These are phyloP conservation scores for Willowsia nigromaculata DNA, from an alignment of 2,888 invertebrate species.

Conservation along the genomic window DNA sequence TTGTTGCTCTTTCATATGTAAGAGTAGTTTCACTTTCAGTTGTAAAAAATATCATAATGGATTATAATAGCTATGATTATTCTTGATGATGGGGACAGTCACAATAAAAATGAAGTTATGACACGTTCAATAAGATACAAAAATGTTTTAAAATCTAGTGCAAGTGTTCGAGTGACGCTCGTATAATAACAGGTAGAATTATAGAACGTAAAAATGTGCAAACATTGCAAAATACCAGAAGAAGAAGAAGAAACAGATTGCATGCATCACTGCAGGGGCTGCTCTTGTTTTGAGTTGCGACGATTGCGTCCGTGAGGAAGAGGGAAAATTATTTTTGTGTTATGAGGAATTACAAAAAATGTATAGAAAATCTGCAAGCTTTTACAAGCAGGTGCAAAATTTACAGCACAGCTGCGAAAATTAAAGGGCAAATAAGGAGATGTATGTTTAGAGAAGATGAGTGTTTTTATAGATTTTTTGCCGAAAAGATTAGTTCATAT, in stretches of 20 bases:
- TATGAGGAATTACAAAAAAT: neutral
- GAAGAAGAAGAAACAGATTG: neutral
- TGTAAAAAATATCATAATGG: constrained; percentile 18
- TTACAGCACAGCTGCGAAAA: neutral
- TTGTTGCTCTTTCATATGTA: neutral
- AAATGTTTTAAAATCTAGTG: neutral
- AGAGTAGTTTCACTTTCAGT: constrained; percentile 39
- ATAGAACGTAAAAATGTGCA: neutral
- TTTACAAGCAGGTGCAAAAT: neutral
- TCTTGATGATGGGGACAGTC: neutral
- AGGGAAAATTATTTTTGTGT: neutral
- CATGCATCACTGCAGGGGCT: neutral
- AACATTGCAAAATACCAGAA: neutral
- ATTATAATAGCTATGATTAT: constrained; percentile 18
- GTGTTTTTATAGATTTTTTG: neutral
- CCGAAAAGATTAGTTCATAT: neutral
- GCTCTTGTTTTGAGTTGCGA: too few species aligned
- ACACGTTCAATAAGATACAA: neutral
- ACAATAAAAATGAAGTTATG: constrained; percentile 9
- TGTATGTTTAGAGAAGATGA: neutral
- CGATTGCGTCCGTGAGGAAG: neutral
- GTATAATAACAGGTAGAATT: neutral
- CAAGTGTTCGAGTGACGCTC: neutral
- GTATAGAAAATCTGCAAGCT: neutral
- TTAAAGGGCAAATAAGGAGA: neutral